Conservation (phyloP, 2,113 vertebrate genomes). For the Erythrocebus patas region DNA sequence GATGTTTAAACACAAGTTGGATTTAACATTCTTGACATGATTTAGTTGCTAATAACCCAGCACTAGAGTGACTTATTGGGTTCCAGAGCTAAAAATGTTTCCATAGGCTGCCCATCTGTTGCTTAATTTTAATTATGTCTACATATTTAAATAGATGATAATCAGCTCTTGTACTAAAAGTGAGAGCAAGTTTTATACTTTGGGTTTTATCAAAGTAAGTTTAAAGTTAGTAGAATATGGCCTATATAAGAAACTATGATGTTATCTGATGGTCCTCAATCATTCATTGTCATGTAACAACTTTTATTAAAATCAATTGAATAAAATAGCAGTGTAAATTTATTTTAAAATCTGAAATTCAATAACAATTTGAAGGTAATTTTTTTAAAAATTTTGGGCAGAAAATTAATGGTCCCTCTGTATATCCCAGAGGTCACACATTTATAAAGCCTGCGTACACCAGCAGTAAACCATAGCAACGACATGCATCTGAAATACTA, state of each 20-base stretch:
- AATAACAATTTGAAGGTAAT: background rate
- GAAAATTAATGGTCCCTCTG: background rate
- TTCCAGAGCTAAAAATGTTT: constrained; percentile 59
- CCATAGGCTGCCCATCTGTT: constrained; percentile 60
- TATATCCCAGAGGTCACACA: background rate
- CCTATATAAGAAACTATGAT: background rate
- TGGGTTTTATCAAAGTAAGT: constrained; percentile 15
- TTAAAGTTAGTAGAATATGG: background rate
- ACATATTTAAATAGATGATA: constrained; percentile 55
- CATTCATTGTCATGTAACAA: background rate
- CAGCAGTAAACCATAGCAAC: background rate
- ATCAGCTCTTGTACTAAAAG: constrained; percentile 1
- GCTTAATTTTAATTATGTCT: constrained; percentile 61
- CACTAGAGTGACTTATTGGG: constrained; percentile 30
- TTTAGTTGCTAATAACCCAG: constrained; percentile 35
- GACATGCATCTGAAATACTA: background rate
- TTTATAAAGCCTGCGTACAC: background rate
- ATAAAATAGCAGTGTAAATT: background rate
- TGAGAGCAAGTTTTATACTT: background rate
- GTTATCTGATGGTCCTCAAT: background rate
- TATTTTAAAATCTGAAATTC: background rate
- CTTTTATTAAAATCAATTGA: background rate
- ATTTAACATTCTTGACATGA: constrained; percentile 60
- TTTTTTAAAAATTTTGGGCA: background rate
- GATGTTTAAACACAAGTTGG: constrained; percentile 28